Base-by-base conservation (phyloP, 2,888 invertebrate species). In the Silvanus unidentatus region DNA sequence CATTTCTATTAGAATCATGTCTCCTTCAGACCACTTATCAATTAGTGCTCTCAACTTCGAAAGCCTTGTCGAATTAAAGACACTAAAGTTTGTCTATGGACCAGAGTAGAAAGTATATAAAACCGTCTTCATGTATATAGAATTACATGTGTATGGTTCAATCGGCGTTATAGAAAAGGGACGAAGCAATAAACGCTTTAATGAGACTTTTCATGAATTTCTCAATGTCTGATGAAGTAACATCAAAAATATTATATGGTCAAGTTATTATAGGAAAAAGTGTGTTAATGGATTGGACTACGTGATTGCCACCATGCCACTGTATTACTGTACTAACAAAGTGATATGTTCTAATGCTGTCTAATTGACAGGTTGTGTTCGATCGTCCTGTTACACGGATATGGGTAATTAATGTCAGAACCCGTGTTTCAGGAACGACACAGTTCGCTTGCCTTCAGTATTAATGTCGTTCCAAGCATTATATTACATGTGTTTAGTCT, bases 281-380 rank as follows among this genome's bases (percentile, higher is more conserved):
- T 28, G 28, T 8, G 10, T 28, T 10, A 28, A 28, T 28, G 28
- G 28, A 28, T 28, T 6, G 10, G 10, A 35, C 15, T 12, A 16
- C 10, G 15, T 37, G 14, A n/a, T 37, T 9, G 32, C 32, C 12
- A 10, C 28, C 10, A 11, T 35, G 37, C 11, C 10, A 37, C 37
- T 4, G 12, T n/a, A 37, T 15, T 11, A 15, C 9, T n/a, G n/a
- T 15, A 16, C 3, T 8, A 4, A 37, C 37, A 15, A 39, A 39
- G 43, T 40, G 55, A 57, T 57, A 53, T 47, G 45, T 52, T 64
- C 67, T 71, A 70, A 71, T 70, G 63, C 71, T 61, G 65, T 68
- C 69, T 71, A 71, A 71, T 71, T 71, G 71, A 71, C 71, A 71
- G 71, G 68, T 69, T 66, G 68, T 70, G 70, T 70, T 68, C 70